Percentiles rank a stretch among this genome's conserved stretches.
These are phyloP conservation scores for Rhagonycha lutea DNA, from an alignment of 2,888 invertebrate genomes.

Conservation along the genomic window DNA sequence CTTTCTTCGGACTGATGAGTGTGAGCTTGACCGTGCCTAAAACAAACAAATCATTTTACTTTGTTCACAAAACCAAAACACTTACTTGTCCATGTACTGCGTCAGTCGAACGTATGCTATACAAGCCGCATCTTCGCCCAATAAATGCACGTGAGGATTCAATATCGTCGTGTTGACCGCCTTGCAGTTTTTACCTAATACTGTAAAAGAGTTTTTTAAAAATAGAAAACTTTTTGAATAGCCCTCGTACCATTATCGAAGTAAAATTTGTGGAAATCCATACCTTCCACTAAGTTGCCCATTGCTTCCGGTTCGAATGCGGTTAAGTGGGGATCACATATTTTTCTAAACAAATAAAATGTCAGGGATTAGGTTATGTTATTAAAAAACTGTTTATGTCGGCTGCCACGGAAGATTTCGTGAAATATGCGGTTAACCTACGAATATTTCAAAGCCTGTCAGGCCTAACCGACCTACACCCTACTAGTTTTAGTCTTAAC, in stretches of 20 bases:
- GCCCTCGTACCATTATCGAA: constrained; percentile 89
- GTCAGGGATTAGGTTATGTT: neutral
- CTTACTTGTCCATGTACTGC: constrained; percentile 95
- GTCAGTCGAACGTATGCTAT: constrained; percentile 98
- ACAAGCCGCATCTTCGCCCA: constrained; percentile 98
- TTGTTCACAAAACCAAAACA: constrained; percentile 33
- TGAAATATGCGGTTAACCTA: too few species aligned
- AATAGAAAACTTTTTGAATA: neutral
- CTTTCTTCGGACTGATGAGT: constrained; percentile 98
- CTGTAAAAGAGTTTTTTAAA: constrained; percentile 54
- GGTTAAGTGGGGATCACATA: constrained; percentile 98
- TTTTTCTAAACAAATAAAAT: constrained; percentile 70
- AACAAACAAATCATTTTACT: constrained; percentile 27
- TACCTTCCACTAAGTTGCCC: constrained; percentile 98
- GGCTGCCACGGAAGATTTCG: too few species aligned
- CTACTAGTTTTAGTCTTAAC: too few species aligned
- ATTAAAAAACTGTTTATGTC: too few species aligned
- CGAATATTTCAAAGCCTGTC: too few species aligned
- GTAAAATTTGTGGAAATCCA: constrained; percentile 99
- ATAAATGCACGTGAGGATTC: constrained; percentile 96
- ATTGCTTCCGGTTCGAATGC: constrained; percentile 99
- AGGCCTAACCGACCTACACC: too few species aligned
- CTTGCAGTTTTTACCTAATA: constrained; percentile 89
- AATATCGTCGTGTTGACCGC: constrained; percentile 95
- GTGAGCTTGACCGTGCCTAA: constrained; percentile 87